Base-by-base conservation (phyloP, 1,140 invertebrate species). In the Teleopsis dalmanni region DNA sequence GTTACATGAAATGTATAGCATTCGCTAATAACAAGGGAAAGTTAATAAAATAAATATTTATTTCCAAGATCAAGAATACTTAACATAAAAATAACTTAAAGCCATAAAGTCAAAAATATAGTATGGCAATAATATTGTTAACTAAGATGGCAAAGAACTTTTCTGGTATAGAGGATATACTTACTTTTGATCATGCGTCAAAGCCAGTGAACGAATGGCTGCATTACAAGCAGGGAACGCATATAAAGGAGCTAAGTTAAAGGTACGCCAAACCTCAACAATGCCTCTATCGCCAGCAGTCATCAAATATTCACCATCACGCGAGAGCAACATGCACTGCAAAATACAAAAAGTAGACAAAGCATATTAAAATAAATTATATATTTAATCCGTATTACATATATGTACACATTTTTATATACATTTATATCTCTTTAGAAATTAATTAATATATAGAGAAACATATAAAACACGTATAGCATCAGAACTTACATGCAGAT, bases 251-350 rank as follows among this genome's bases (percentile, higher is more conserved):
- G 92, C 91, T 47, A 99, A 80, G 62, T 96, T 96, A 76, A 97
- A 96, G 38, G 95, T 93, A 70, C 96, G 81, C 91, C 94, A 97
- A 36, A 99, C 93, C 76, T 97, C 92, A 51, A 99, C 95, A 48
- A 97, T 90, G 51, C 95, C 95, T 71, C 88, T 91, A 63, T 97
- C 93, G 8, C 94, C 94, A 46, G 91, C 95, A 54, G 91, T 94
- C 79, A 98, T 87, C 66, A 99, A 77, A 73, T 98, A 98, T 76
- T 99, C 95, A 35, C 96, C 96, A 78, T 98, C 96, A 47, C 95
- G 85, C 57, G 92, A 98, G 57, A 98, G 70, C 57, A 91, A 78
- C 74, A 97, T 81, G 73, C 92, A 94, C 91, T 98, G 69, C 50
- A 79, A 72, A 33, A 52, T 37, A 69, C 37, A 21, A 35, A 16